A percentile compares a stretch with the other conserved stretches of the same genome.
Conservation (phyloP, 2,888 invertebrate species). For the Imbricaverruca yamaguchii region DNA sequence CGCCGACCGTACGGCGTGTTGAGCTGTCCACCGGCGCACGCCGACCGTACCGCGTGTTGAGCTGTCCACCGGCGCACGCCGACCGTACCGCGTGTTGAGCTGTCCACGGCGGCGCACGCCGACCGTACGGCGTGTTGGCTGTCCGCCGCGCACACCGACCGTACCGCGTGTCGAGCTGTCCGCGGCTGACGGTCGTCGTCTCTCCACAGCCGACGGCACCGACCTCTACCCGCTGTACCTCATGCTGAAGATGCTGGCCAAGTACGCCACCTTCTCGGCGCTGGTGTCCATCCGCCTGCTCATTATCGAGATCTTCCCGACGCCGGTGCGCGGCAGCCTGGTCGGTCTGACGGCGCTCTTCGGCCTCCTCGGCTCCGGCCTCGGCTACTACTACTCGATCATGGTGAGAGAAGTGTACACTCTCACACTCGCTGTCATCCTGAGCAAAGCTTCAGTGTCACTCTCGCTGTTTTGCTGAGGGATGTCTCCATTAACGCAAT, state of each 20-base stretch:
- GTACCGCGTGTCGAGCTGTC: not conserved
- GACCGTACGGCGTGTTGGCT: too few relatives aligned
- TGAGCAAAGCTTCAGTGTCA: too few relatives aligned
- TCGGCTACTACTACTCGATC: constrained; percentile 14
- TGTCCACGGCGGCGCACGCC: too few relatives aligned
- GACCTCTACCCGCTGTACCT: constrained; percentile 14
- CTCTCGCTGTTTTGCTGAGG: too few relatives aligned
- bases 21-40: too few relatives aligned
- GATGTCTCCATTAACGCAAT: too few relatives aligned
- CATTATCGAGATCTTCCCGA: constrained; percentile 15
- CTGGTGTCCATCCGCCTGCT: constrained; percentile 6
- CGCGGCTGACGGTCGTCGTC: too few relatives aligned
- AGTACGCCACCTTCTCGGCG: constrained; percentile 7
- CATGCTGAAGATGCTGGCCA: not conserved
- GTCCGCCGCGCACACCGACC: not conserved
- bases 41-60: too few relatives aligned
- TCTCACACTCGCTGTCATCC: too few relatives aligned
- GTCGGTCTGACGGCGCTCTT: constrained; percentile 7
- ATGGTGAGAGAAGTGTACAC: not conserved
- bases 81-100: too few relatives aligned
- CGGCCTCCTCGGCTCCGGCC: not conserved
- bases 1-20: too few relatives aligned
- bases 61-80: too few relatives aligned
- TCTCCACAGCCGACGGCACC: not conserved
- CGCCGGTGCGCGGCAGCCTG: constrained; percentile 17